Percentiles rank a stretch among this genome's conserved stretches.
phyloP scores from a whole-genome alignment of 2,797 vertebrate species.

The Coccyzus lansbergi region DNA sequence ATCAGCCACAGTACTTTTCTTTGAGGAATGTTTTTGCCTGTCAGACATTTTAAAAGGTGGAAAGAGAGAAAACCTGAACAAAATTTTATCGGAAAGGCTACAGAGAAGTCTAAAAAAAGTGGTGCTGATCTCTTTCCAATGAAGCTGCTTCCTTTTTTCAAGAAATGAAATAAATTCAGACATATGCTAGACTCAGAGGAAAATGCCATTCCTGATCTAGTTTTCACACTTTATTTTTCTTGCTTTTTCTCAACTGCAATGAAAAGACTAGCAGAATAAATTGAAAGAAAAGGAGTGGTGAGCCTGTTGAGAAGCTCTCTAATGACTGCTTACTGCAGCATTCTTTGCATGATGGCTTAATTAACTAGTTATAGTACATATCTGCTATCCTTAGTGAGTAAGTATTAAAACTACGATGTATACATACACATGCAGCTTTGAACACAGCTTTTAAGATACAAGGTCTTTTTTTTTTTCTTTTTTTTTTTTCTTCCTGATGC shows the following conservation, averaged over 20 bases:
- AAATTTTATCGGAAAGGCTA: conserved; percentile 10
- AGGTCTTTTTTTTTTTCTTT: not conserved
- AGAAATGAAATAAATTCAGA: not conserved
- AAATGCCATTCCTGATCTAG: not conserved
- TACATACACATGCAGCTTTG: not conserved
- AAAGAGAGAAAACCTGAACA: not conserved
- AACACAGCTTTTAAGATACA: conserved; percentile 57
- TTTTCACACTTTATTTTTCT: conserved; percentile 17
- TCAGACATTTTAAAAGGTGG: not conserved
- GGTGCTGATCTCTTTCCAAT: not conserved
- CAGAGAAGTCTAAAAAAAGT: not conserved
- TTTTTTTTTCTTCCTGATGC: not conserved
- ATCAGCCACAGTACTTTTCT: not conserved
- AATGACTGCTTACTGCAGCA: conserved; percentile 45
- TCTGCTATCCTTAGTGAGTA: conserved; percentile 29
- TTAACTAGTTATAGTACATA: conserved; percentile 56
- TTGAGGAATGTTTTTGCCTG: not conserved
- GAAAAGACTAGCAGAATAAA: conserved; percentile 9
- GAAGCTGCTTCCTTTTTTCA: not conserved
- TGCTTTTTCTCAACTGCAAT: not conserved
- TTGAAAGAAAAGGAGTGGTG: conserved; percentile 12
- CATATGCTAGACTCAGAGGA: not conserved
- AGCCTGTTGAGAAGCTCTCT: conserved; percentile 16
- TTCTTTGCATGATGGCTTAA: conserved; percentile 54
- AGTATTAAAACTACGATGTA: conserved; percentile 46